Evolutionary conservation across 92 coral and sea anemone species (phyloP).

Genomic region (Zoanthus solanderi): DNA sequence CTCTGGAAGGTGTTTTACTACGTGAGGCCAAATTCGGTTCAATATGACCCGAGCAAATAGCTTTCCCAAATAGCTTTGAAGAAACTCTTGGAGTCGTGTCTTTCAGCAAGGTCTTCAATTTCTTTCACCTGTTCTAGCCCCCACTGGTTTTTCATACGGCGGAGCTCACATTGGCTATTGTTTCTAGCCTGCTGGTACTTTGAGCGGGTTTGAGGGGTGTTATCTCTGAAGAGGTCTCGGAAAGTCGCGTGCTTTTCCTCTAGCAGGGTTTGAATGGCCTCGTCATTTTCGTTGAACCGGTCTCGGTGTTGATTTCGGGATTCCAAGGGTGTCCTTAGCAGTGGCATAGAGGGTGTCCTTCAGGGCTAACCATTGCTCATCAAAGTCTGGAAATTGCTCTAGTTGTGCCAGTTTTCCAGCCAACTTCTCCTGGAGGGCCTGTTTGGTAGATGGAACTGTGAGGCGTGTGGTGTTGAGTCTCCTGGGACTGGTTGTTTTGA

Average conservation of each 20-base stretch:
- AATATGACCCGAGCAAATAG: constrained; percentile 2
- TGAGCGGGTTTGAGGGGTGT: too few species aligned
- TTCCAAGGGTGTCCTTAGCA: constrained; percentile 1
- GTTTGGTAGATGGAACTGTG: background rate
- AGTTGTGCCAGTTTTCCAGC: background rate
- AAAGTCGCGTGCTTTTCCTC: too few species aligned
- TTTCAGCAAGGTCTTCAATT: background rate
- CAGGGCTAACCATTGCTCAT: background rate
- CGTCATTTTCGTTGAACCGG: too few species aligned
- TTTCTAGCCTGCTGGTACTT: background rate
- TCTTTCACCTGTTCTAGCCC: background rate
- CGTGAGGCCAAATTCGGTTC: background rate
- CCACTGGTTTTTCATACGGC: constrained; percentile 1
- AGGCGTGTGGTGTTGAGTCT: background rate
- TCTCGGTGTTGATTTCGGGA: background rate
- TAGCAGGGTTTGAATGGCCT: too few species aligned
- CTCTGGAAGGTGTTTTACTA: constrained; percentile 9
- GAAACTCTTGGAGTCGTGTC: background rate
- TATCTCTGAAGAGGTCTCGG: too few species aligned
- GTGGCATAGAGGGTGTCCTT: background rate
- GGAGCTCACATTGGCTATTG: background rate
- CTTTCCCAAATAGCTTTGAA: background rate
- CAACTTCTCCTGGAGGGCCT: background rate
- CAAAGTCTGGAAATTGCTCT: background rate
- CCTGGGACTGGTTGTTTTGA: background rate